These are phyloP conservation scores for Magallana angulata DNA, from an alignment of 1,140 invertebrate species.

Conservation along the genomic window DNA sequence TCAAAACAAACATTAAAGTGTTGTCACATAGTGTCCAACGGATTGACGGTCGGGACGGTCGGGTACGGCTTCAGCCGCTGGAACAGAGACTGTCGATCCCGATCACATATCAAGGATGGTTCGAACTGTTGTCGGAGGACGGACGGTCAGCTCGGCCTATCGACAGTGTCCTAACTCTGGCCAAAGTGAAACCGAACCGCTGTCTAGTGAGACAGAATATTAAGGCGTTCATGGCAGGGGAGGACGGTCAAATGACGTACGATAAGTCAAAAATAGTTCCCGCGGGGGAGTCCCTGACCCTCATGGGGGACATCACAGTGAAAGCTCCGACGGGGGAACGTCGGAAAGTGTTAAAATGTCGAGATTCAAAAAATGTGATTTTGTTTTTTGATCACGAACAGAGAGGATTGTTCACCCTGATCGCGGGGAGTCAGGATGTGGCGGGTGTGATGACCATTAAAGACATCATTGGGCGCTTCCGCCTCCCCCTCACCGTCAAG, in stretches of 20 bases:
- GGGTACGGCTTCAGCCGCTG: conserved; percentile 81
- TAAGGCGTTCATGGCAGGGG: conserved; percentile 84
- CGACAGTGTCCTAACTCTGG: conserved; percentile 90
- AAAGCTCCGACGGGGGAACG: conserved; percentile 65
- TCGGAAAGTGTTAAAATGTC: conserved; percentile 88
- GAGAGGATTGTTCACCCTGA: conserved; percentile 92
- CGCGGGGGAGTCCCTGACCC: conserved; percentile 90
- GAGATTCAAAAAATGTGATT: conserved; percentile 90
- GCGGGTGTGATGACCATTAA: conserved; percentile 91
- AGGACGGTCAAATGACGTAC: conserved; percentile 82
- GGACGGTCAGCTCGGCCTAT: conserved; percentile 93
- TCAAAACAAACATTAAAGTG: conserved; percentile 90
- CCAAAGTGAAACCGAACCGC: conserved; percentile 87
- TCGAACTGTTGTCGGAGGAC: conserved; percentile 95
- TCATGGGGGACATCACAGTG: conserved; percentile 84
- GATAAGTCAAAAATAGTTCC: conserved; percentile 84
- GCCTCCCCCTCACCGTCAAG: conserved; percentile 93
- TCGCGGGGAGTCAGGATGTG: conserved; percentile 94
- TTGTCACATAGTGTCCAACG: conserved; percentile 93
- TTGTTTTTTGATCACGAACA: conserved; percentile 91
- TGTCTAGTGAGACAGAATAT: conserved; percentile 92
- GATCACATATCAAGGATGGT: conserved; percentile 93
- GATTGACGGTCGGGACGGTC: conserved; percentile 86
- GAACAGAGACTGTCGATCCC: conserved; percentile 85
- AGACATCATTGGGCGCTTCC: conserved; percentile 89